Conservation (phyloP, 2,888 invertebrate species). For the Cheilosia soror region DNA sequence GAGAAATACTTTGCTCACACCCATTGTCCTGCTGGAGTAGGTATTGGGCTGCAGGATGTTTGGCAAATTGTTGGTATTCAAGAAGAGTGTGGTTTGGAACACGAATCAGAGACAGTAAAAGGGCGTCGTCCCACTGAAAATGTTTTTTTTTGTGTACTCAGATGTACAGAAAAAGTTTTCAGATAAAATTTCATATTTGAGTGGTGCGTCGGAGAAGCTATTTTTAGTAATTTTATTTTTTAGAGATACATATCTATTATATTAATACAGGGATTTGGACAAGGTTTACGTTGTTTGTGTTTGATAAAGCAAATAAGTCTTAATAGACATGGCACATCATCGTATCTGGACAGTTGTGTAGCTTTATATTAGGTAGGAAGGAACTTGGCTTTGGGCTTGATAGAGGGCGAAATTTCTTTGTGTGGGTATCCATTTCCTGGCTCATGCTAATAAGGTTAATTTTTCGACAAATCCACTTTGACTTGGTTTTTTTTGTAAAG, state of each 20-base stretch:
- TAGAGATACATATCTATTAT: not conserved
- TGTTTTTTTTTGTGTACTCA: not conserved
- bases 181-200: slow-evolving; percentile 9
- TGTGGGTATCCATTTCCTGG: slow-evolving; percentile 11
- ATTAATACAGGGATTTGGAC: not conserved
- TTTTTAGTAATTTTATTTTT: not conserved
- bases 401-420: not conserved
- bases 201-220: not conserved
- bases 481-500: not conserved
- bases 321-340: slow-evolving; percentile 1
- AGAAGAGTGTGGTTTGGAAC: slow-evolving; percentile 25
- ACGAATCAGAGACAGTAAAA: slow-evolving; percentile 52
- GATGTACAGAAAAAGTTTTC: slow-evolving; percentile 3
- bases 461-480: not conserved
- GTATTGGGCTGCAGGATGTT: slow-evolving; percentile 22
- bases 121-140: slow-evolving; percentile 73
- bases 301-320: slow-evolving; percentile 1
- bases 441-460: slow-evolving; percentile 3
- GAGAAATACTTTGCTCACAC: not conserved
- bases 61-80: slow-evolving; percentile 55
- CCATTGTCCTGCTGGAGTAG: slow-evolving; percentile 56
- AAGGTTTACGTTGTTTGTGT: slow-evolving; percentile 7
- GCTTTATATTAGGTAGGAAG: not conserved
- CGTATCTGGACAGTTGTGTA: slow-evolving; percentile 1
- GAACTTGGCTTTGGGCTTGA: not conserved